phyloP scores from a whole-genome alignment of 2,888 invertebrate species.

The Eilema depressum region DNA sequence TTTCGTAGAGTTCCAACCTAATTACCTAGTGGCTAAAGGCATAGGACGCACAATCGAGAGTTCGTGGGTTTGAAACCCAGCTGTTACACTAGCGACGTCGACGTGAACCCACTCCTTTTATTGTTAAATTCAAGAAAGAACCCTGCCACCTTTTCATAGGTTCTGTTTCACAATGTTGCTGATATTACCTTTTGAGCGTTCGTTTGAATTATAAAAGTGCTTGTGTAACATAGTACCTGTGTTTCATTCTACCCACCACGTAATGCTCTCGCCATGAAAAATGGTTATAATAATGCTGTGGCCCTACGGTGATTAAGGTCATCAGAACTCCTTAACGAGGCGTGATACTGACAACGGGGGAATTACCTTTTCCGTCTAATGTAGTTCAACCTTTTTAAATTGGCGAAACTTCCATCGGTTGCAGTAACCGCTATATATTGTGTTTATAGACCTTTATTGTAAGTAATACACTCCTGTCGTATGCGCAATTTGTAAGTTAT shows the following conservation, averaged over 20 bases:
- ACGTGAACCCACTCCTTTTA: background rate
- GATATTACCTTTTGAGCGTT: too few relatives aligned
- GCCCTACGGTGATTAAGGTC: background rate
- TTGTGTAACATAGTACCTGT: too few relatives aligned
- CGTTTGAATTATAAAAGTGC: too few relatives aligned
- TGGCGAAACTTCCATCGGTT: background rate
- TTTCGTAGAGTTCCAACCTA: too few relatives aligned
- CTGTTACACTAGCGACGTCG: too few relatives aligned
- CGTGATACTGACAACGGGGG: background rate
- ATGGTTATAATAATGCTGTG: background rate
- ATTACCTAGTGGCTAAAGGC: too few relatives aligned
- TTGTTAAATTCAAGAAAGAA: background rate
- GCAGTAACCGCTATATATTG: background rate
- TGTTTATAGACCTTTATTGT: background rate
- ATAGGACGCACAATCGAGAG: too few relatives aligned
- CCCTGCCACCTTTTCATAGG: background rate
- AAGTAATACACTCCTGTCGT: background rate
- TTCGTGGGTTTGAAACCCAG: too few relatives aligned
- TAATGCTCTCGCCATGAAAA: background rate
- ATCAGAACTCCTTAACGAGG: slow-evolving; percentile 4
- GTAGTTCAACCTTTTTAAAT: background rate
- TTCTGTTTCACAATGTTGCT: background rate
- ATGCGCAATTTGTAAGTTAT: background rate
- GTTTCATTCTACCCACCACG: background rate
- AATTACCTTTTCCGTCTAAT: background rate